Evolutionary conservation across 1,140 invertebrate species (phyloP), one percentile per base, ranked within the genome.

Genomic region (Stegodyphus dumicola): DNA sequence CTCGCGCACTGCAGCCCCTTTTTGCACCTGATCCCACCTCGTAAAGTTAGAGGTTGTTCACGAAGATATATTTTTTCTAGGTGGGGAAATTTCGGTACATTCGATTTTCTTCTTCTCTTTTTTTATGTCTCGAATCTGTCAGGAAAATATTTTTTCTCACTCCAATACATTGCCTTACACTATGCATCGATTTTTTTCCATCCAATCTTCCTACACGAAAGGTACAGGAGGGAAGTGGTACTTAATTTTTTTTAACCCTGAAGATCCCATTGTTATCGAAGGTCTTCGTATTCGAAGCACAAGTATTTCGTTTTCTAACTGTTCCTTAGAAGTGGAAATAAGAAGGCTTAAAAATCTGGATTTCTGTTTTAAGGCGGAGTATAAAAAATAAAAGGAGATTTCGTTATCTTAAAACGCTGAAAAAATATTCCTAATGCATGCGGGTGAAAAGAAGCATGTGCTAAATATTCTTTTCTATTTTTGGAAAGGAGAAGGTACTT

Each of bases 11-110:
- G 76, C 18, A 79, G 54, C 66, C 56, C 67, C 52, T 79, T 52
- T 70, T 79, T 18, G 66, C 77, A 79, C 77, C 77, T 79, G 77
- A 79, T 70, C 77, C 77, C 66, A 54, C 11, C 77, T 79, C 75
- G 75, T 77, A 77, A 79, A 69, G 66, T 33, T 71, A 18, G 51
- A 79, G 67, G 77, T 79, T 79, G 66, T 77, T 77, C 76, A 10
- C 74, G 64, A 79, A 79, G 66, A 79, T 54, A 70, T 54, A 70
- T 69, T 70, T 60, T 17, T 69, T 69, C 13, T 60, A 79, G 77
- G 77, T 69, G 66, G 77, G 67, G 65, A 70, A 79, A 79, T 70
- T 79, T 79, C 77, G 52, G 33, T 70, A 70, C 67, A 69, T 79
- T 79, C 67, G 77, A 79, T 79, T 79, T 79, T 79, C 67, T 54